Evolutionary conservation across 2,113 vertebrate genomes (phyloP), one percentile per base, ranked within the genome.

Genomic region (Mirza zaza): DNA sequence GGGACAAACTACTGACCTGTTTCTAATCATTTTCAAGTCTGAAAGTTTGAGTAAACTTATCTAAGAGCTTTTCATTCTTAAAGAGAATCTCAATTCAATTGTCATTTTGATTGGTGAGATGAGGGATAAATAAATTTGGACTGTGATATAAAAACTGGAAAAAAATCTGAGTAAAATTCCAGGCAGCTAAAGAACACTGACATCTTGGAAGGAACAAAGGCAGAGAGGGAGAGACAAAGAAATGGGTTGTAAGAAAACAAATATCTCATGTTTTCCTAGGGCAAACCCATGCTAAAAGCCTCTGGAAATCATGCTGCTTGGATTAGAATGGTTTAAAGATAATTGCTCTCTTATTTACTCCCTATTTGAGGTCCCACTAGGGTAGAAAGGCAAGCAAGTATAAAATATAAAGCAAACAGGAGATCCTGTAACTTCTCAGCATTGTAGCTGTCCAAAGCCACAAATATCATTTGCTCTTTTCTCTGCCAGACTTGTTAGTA

Each of bases 341-440:
- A 90, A 96, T 95, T 95, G 73, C 36, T 95, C 42, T 84, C 50
- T 50, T 79, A 65, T 29, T 90, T 80, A 77, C 59, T 32, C 73
- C 68, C 63, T 95, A 79, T 90, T 91, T 87, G 68, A 92, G 63
- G 48, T 79, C 45, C 57, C 68, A 90, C 55, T 79, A 86, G 39
- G 68, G 52, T 92, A 77, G 87, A 92, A 71, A 95, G 91, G 67
- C 68, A 73, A 90, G 55, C n/a, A 84, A 92, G 55, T 36, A 87
- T 52, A 70, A 94, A 90, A 90, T 68, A 83, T 45, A 94, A 96
- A 94, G 39, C 71, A 96, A 96, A 95, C n/a, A 84, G 59, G 79
- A 89, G 88, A 95, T 90, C 55, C 76, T 94, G n/a, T 90, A 92
- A 87, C 95, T 96, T 96, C 76, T 94, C 63, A 84, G 48, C 48